Evolutionary conservation across 2,888 invertebrate species (phyloP), one percentile per base, ranked within the genome.

Genomic region (Pandemis heparana): DNA sequence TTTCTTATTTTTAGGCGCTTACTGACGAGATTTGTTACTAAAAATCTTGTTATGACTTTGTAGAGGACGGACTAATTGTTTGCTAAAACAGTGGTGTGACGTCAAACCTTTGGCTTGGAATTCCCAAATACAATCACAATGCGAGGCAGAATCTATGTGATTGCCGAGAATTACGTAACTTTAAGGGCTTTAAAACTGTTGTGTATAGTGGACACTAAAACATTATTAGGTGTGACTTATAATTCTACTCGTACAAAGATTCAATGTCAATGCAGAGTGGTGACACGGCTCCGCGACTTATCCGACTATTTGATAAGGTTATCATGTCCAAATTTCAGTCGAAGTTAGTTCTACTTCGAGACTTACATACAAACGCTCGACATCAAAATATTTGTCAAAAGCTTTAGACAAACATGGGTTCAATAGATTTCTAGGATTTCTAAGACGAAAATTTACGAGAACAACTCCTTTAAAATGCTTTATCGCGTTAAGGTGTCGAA

Each of bases 1-100:
- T 88, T 89, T 86, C 82, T 83, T 93, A 92, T 92, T 93, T 92
- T 90, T 90, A 88, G 90, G 78, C 71, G 82, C 82, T 86, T 75
- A 77, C 65, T 75, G 69, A 77, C 75, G 88, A 89, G 79, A 89
- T 90, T 89, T 48, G 65, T 65, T 61, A 85, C 88, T 89, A 77
- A 82, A 85, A 80, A 82, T 79, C 79, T 80, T 80, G 82, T 79
- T 82, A 83, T 79, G 79, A 85, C 84, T 87, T 84, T 85, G 83
- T 82, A 62, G 64, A 74, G 53, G 68, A 65, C 60, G 48, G 56
- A 71, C 46, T 70, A 66, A 74, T 67, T 71, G 71, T 48, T 74
- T 74, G 71, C 62, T 67, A 71, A 71, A 56, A 67, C 66, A 69
- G 14, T 32, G 16, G 61, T 74, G 77, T 76, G 78, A 76, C 74